These are phyloP conservation scores for Marisa cornuarietis DNA, from an alignment of 1,140 invertebrate species.

Conservation along the genomic window DNA sequence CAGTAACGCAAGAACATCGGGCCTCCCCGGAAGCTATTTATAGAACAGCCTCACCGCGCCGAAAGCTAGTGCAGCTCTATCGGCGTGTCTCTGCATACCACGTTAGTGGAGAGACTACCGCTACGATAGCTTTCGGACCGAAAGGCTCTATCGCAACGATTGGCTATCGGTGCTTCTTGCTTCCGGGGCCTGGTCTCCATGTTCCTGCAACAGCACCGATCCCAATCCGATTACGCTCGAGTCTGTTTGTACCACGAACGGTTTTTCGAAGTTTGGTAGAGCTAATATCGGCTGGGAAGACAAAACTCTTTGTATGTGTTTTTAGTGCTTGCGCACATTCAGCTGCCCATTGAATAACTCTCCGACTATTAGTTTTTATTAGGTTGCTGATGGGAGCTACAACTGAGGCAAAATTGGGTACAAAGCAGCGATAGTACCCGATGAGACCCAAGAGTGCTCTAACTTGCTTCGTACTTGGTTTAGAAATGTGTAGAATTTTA, in stretches of 20 bases:
- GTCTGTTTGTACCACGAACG: constrained; percentile 14
- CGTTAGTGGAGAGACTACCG: too few species aligned
- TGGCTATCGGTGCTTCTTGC: too few species aligned
- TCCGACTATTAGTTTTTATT: not conserved
- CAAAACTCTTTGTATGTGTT: constrained; percentile 2
- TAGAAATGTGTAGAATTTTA: too few species aligned
- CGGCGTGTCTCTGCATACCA: too few species aligned
- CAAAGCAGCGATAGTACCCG: constrained; percentile 56
- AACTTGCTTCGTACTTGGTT: constrained; percentile 61
- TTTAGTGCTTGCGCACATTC: constrained; percentile 19
- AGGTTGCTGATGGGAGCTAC: constrained; percentile 52
- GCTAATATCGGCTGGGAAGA: too few species aligned
- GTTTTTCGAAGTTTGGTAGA: constrained; percentile 15
- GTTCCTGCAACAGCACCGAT: constrained; percentile 33
- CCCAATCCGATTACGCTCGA: constrained; percentile 55
- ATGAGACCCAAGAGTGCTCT: constrained; percentile 31
- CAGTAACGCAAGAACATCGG: too few species aligned
- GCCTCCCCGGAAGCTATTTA: too few species aligned
- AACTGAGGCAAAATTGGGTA: constrained; percentile 57
- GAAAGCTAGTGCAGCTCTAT: too few species aligned
- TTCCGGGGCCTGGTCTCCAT: too few species aligned
- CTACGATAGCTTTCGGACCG: too few species aligned
- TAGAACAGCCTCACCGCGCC: too few species aligned
- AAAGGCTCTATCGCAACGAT: too few species aligned
- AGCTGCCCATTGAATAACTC: not conserved